Evolutionary conservation across 2,113 vertebrate genomes (phyloP).

Genomic region (Motacilla alba): DNA sequence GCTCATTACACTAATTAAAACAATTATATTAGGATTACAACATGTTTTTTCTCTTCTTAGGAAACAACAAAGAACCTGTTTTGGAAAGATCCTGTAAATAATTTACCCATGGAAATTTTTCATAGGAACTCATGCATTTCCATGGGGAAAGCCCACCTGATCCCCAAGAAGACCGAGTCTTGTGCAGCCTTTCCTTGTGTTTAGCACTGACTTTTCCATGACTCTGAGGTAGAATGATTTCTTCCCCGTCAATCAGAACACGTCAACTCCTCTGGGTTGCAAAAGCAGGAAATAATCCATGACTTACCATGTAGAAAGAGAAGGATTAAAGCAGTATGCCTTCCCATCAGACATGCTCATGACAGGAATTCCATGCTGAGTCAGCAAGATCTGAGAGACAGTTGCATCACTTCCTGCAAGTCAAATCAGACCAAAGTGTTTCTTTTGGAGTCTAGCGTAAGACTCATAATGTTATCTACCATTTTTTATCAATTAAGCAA

Average conservation of each 20-base stretch:
- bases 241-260: neutral
- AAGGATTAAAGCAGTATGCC: constrained; percentile 91
- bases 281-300: neutral
- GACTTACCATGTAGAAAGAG: constrained; percentile 87
- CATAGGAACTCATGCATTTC: neutral
- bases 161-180: neutral
- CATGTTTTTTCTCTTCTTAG: neutral
- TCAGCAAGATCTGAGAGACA: constrained; percentile 90
- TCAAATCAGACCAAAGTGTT: neutral
- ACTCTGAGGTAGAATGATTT: neutral
- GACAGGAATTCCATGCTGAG: constrained; percentile 91
- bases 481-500: neutral
- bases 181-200: neutral
- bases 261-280: accelerated
- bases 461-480: neutral
- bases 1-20: neutral
- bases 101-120: neutral
- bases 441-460: neutral
- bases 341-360: constrained; percentile 93
- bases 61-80: neutral
- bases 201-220: neutral
- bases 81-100: neutral
- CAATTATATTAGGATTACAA: neutral
- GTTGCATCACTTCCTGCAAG: constrained; percentile 83
- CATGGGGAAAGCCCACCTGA: neutral